Evolutionary conservation across 2,888 invertebrate species (phyloP).

Genomic region (Orgyia antiqua): DNA sequence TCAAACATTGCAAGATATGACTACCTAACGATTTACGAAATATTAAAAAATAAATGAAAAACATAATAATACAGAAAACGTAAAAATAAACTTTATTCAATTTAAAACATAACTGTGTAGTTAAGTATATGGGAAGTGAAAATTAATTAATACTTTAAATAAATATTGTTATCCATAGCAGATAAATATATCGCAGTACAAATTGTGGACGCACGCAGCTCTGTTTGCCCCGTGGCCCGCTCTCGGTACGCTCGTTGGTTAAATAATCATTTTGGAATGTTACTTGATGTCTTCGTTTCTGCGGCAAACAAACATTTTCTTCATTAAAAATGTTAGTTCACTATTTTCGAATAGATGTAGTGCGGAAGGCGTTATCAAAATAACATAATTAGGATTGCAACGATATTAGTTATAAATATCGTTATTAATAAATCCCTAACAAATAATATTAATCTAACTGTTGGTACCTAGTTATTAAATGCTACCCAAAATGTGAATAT

Average conservation of each 20-base stretch:
- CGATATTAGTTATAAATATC: no score
- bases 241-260: constrained; percentile 36
- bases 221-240: constrained; percentile 27
- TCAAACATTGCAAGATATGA: no score
- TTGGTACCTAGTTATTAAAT: no score
- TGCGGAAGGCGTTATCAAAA: constrained; percentile 11
- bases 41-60: constrained; percentile 50
- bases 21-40: no score
- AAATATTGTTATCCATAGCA: constrained; percentile 45
- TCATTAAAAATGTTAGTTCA: constrained; percentile 55
- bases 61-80: constrained; percentile 63
- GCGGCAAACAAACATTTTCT: constrained; percentile 67
- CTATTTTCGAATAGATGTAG: constrained; percentile 20
- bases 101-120: constrained; percentile 59
- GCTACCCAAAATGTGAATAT: no score
- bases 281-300: constrained; percentile 72
- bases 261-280: constrained; percentile 73
- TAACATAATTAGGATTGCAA: neutral
- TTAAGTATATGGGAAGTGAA: constrained; percentile 43
- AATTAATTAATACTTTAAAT: constrained; percentile 27
- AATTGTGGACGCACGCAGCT: constrained; percentile 25
- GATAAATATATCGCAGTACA: constrained; percentile 26
- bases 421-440: constrained; percentile 17
- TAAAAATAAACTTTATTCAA: constrained; percentile 73
- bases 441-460: no score